phyloP scores from a whole-genome alignment of 2,113 vertebrate species.

The Cnemophilus loriae region DNA sequence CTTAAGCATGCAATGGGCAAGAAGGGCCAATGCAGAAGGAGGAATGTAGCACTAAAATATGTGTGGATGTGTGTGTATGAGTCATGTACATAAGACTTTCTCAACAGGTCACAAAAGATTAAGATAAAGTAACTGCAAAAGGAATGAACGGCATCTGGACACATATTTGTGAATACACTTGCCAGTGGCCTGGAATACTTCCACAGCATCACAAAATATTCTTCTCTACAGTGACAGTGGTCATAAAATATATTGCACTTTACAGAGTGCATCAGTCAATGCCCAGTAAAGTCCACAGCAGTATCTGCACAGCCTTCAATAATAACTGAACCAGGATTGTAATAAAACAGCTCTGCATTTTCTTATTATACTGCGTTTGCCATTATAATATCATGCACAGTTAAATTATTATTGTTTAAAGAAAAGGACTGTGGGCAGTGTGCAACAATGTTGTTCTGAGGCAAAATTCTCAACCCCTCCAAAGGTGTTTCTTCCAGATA shows the following conservation, averaged over 20 bases:
- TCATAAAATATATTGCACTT: neutral
- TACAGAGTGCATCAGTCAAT: neutral
- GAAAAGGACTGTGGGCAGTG: neutral
- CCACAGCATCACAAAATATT: neutral
- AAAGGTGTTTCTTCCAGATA: neutral
- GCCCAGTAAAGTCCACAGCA: neutral
- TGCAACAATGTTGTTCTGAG: neutral
- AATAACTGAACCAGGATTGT: neutral
- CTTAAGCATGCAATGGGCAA: fast-evolving
- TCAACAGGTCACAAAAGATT: neutral
- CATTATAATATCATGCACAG: neutral
- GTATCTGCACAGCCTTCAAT: neutral
- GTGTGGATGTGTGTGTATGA: neutral
- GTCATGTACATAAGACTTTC: neutral
- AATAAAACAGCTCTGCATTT: neutral
- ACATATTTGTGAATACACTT: neutral
- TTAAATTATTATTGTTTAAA: neutral
- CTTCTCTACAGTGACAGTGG: neutral
- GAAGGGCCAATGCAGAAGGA: neutral
- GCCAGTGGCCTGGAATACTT: neutral
- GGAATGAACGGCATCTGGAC: neutral
- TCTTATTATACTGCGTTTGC: neutral
- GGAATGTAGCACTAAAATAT: neutral
- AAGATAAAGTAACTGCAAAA: neutral
- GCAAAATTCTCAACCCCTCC: neutral